phyloP scores from a whole-genome alignment of 2,888 invertebrate species.

The Lasius fuliginosus region DNA sequence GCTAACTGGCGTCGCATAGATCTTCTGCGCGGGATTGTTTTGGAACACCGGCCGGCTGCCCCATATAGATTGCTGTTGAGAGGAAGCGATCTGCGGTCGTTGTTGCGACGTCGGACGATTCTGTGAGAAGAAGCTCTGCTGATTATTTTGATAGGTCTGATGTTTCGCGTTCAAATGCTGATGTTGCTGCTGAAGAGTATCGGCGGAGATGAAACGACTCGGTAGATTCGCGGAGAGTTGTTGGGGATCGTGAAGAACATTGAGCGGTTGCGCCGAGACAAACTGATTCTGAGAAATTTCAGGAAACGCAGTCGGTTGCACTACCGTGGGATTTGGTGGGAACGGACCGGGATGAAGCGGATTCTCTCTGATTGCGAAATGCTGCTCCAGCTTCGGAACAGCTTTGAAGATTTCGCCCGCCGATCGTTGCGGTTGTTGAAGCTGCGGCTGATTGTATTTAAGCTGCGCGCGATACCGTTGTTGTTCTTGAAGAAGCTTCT shows the following conservation, averaged over 20 bases:
- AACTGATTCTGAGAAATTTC: constrained; percentile 86
- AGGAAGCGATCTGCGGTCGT: constrained; percentile 63
- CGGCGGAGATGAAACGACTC: constrained; percentile 58
- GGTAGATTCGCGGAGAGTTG: constrained; percentile 63
- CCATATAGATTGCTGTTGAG: constrained; percentile 80
- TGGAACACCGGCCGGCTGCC: constrained; percentile 77
- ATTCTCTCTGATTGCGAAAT: constrained; percentile 86
- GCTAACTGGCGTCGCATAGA: constrained; percentile 83
- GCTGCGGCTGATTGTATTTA: constrained; percentile 77
- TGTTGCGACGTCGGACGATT: constrained; percentile 80
- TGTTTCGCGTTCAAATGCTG: constrained; percentile 77
- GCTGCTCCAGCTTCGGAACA: constrained; percentile 93
- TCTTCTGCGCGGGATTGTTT: constrained; percentile 78
- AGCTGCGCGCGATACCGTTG: constrained; percentile 84
- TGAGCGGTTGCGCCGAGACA: constrained; percentile 86
- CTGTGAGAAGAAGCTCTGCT: constrained; percentile 80
- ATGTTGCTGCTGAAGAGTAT: constrained; percentile 69
- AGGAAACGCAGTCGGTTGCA: constrained; percentile 69
- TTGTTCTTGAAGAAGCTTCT: constrained; percentile 78
- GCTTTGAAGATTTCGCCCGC: constrained; percentile 92
- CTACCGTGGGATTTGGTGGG: constrained; percentile 79
- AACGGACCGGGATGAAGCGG: constrained; percentile 84
- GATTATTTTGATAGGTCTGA: constrained; percentile 79
- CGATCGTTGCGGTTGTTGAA: constrained; percentile 85
- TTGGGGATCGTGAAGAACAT: constrained; percentile 63